These are phyloP conservation scores for Phylloscopus trochilus DNA, from an alignment of 2,113 vertebrate genomes.

Conservation along the genomic window DNA sequence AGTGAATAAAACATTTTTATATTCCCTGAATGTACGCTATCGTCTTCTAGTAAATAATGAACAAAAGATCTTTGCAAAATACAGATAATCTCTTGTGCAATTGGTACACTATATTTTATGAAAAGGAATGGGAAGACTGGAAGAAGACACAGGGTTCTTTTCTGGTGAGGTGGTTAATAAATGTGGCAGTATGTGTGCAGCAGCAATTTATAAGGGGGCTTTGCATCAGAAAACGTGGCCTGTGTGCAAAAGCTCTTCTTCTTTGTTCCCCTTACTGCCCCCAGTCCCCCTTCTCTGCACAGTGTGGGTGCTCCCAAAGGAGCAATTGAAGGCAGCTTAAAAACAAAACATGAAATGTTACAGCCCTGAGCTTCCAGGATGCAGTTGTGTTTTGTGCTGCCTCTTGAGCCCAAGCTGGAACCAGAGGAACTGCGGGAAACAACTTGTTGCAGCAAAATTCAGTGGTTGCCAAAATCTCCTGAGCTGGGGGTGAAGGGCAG, in stretches of 20 bases:
- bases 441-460: background rate
- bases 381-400: background rate
- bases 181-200: background rate
- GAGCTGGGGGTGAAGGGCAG: background rate
- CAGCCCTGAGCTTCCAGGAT: background rate
- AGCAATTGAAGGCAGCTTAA: background rate
- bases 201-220: background rate
- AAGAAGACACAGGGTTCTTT: background rate
- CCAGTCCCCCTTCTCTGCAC: accelerated
- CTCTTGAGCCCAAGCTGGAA: background rate
- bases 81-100: slow-evolving; percentile 9
- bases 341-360: background rate
- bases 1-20: slow-evolving; percentile 56
- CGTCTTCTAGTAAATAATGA: slow-evolving; percentile 16
- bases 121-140: background rate
- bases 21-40: background rate
- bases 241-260: background rate
- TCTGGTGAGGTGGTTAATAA: background rate
- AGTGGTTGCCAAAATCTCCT: background rate
- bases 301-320: background rate
- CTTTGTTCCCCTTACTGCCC: background rate
- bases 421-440: accelerated
- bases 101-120: background rate
- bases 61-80: slow-evolving; percentile 28
- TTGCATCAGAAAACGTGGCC: background rate